These are phyloP conservation scores for Loriculus beryllinus DNA, from an alignment of 2,797 vertebrate species.

Conservation along the genomic window DNA sequence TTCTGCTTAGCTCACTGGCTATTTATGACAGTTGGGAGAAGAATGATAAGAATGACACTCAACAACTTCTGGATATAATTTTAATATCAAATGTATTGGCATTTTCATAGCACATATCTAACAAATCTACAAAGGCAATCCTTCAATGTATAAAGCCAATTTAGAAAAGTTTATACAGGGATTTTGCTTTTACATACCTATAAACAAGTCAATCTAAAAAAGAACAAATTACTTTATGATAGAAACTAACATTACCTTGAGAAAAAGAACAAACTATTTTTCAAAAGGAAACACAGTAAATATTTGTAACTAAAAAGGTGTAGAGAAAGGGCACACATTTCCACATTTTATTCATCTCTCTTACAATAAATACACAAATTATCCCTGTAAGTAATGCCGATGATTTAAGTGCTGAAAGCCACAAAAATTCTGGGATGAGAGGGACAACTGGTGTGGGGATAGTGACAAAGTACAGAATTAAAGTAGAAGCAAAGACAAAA, in stretches of 20 bases:
- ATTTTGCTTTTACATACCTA: constrained; percentile 41
- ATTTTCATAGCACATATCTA: constrained; percentile 48
- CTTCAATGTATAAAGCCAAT: constrained; percentile 53
- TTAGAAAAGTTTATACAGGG: constrained; percentile 20
- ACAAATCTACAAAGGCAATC: constrained; percentile 53
- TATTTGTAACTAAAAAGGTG: not conserved
- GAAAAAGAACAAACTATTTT: not conserved
- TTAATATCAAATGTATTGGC: constrained; percentile 71
- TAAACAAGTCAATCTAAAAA: constrained; percentile 35
- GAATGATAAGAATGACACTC: constrained; percentile 28
- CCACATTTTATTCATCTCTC: not conserved
- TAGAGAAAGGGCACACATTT: not conserved
- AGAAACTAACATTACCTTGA: not conserved
- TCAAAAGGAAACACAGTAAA: not conserved
- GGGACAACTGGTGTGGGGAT: not conserved
- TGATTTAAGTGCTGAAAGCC: not conserved
- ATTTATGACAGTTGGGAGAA: not conserved
- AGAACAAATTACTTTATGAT: not conserved
- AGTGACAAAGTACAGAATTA: not conserved
- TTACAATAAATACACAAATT: not conserved
- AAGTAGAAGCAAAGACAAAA: not conserved
- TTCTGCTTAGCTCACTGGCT: not conserved
- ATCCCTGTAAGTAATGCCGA: not conserved
- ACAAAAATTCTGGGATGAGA: not conserved
- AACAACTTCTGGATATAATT: constrained; percentile 49